Conservation (phyloP, 2,888 invertebrate genomes). For the Ophion obscuratus region DNA sequence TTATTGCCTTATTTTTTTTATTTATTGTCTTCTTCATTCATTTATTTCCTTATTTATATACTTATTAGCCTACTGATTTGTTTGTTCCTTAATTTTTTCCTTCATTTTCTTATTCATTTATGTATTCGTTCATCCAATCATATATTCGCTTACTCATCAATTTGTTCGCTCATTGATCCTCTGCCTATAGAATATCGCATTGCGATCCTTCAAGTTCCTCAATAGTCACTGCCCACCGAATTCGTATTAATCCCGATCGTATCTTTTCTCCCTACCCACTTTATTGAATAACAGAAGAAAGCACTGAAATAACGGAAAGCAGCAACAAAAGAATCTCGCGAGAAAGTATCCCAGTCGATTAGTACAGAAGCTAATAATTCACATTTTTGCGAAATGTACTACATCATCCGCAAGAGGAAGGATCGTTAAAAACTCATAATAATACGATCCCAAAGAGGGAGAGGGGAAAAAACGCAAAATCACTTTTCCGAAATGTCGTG, state of each 20-base stretch:
- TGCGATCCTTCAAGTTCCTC: constrained; percentile 46
- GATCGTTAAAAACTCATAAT: not conserved
- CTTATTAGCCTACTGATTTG: not conserved
- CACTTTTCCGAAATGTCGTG: constrained; percentile 19
- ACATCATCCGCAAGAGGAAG: not conserved
- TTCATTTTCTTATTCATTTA: too few relatives aligned
- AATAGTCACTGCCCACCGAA: constrained; percentile 51
- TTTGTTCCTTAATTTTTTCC: too few relatives aligned
- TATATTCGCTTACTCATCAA: too few relatives aligned
- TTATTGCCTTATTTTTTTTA: not conserved
- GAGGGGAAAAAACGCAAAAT: not conserved
- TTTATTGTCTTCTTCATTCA: not conserved
- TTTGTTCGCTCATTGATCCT: too few relatives aligned
- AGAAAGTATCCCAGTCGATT: not conserved
- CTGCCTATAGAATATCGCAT: constrained; percentile 47
- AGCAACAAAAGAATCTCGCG: not conserved
- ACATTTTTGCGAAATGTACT: not conserved
- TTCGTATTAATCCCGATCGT: constrained; percentile 38
- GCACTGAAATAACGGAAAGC: not conserved
- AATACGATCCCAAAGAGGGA: not conserved
- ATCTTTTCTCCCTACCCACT: constrained; percentile 4
- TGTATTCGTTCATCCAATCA: too few relatives aligned
- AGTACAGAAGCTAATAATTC: not conserved
- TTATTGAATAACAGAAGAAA: not conserved
- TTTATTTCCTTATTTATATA: too few relatives aligned